Conservation (phyloP, 2,888 invertebrate species). For the Apodemia duryi region DNA sequence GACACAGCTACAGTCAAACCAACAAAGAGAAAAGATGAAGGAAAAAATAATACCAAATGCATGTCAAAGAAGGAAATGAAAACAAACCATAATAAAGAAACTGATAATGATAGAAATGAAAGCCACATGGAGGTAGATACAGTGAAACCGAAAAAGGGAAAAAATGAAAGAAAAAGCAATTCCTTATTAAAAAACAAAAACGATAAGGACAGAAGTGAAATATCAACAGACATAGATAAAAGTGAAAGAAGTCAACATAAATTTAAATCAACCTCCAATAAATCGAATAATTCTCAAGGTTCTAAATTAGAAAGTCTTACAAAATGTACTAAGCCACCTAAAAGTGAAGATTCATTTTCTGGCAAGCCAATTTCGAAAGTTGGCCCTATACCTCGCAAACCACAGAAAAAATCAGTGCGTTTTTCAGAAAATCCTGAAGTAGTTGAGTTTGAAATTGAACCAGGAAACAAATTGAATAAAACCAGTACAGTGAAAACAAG, state of each 20-base stretch:
- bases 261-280: background rate
- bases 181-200: conserved; percentile 1
- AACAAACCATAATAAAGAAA: conserved; percentile 13
- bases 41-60: conserved; percentile 27
- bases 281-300: conserved; percentile 25
- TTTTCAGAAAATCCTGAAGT: conserved; percentile 53
- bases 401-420: conserved; percentile 51
- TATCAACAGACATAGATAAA: background rate
- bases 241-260: background rate
- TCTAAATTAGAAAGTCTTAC: conserved; percentile 21
- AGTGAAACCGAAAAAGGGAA: background rate
- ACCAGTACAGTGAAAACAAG: conserved; percentile 52
- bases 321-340: background rate
- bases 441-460: conserved; percentile 55
- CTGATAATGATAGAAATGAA: conserved; percentile 16
- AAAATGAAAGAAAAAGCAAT: background rate
- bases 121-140: conserved; percentile 21
- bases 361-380: conserved; percentile 57
- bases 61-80: conserved; percentile 28
- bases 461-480: conserved; percentile 60
- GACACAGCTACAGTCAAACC: conserved; percentile 41
- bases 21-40: conserved; percentile 41
- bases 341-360: conserved; percentile 30
- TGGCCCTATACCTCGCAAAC: conserved; percentile 45
- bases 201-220: background rate